A percentile compares a stretch with the other conserved stretches of the same genome.
Conservation (phyloP, 2,797 vertebrate species). For the Pterois miles region DNA sequence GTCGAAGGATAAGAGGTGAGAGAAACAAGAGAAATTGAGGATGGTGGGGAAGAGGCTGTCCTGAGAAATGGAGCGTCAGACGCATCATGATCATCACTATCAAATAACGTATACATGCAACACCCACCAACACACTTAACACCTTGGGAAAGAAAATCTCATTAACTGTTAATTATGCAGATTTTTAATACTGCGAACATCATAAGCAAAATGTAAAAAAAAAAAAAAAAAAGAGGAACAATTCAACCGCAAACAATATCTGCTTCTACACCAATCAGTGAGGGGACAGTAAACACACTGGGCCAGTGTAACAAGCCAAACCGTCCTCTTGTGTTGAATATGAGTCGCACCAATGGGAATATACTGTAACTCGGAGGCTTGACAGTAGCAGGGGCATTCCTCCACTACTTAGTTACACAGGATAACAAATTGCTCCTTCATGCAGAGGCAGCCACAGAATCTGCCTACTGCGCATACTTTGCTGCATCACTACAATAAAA, state of each 20-base stretch:
- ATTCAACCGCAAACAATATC: constrained; percentile 15
- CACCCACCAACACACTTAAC: neutral
- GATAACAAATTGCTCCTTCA: constrained; percentile 50
- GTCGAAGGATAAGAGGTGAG: constrained; percentile 27
- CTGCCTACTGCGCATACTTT: constrained; percentile 39
- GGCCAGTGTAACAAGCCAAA: constrained; percentile 18
- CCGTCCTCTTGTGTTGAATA: constrained; percentile 13
- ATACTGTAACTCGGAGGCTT: constrained; percentile 45
- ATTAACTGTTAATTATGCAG: constrained; percentile 39
- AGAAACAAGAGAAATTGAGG: constrained; percentile 21
- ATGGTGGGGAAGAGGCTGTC: constrained; percentile 14
- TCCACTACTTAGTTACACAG: constrained; percentile 35
- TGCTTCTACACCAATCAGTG: neutral
- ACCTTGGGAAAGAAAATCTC: constrained; percentile 33
- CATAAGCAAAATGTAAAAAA: constrained; percentile 22
- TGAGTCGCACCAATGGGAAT: constrained; percentile 21
- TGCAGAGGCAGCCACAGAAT: constrained; percentile 32
- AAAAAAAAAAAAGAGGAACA: constrained; percentile 16
- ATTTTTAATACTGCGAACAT: constrained; percentile 28
- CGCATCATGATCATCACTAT: constrained; percentile 32
- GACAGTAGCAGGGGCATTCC: constrained; percentile 27
- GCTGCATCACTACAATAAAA: constrained; percentile 43
- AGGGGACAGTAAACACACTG: neutral
- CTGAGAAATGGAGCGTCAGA: constrained; percentile 26
- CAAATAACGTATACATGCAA: constrained; percentile 17